Evolutionary conservation across 2,888 invertebrate genomes (phyloP), one percentile per base, ranked within the genome.

Genomic region (Nysson spinosus): DNA sequence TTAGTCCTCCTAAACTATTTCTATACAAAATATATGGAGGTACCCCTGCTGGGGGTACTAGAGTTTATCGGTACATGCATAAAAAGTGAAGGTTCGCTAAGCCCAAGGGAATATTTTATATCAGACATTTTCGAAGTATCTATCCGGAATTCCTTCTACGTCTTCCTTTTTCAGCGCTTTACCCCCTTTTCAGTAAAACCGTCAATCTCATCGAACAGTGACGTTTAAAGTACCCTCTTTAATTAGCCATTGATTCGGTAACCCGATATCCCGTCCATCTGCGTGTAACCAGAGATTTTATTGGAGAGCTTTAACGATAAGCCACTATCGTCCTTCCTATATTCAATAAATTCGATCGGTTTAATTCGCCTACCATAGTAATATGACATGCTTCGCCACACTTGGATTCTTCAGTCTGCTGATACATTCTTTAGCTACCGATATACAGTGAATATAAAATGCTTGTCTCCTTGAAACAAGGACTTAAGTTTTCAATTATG

Each of bases 201-300:
- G 32, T 42, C 40, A 46, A 60, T 72, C 63, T 63, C 68, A 44
- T 32, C 57, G 39, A 22, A 20, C 7, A 22, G 11, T 6, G 40
- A 28, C 52, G 39, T 43, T 63, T 47, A 57, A 67, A 63, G 32
- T 14, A 34, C 46, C 46, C 54, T 43, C 32, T 44, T 49, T 64
- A 72, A 72, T 72, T 72, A 72, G 63, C 40, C 62, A 51, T 56
- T 28, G 40, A 30, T 7, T 5, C 2, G 6, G 52, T 35, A 72
- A 72, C 51, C 47, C 50, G 63, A 68, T 61, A 56, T 42, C 46
- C 42, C 52, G 58, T 72, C 43, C 55, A 46, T 73, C 61, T 34
- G 44, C 60, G 57, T 58, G 73, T 73, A 73, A 73, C 69, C 73
- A 66, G 73, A 73, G 73, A 73, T 69, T 72, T 69, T 55, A 49